A percentile compares a stretch with the other conserved stretches of the same genome.
Conservation (phyloP, 2,888 invertebrate species). For the Noctua pronuba region DNA sequence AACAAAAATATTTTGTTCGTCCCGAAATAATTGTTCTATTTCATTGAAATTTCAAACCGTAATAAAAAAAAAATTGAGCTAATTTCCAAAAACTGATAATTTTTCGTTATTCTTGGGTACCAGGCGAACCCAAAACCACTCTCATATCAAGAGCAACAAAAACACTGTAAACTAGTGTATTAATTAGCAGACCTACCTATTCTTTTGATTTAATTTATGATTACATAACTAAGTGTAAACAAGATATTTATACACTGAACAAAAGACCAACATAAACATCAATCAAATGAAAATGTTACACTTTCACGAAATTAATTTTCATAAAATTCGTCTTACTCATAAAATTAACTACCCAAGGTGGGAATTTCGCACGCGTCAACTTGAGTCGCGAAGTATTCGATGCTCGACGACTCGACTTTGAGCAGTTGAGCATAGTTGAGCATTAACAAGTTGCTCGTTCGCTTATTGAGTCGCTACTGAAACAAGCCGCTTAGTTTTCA, state of each 20-base stretch:
- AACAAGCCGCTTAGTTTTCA: slow-evolving; percentile 56
- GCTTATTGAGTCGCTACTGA: slow-evolving; percentile 51
- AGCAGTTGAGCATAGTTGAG: slow-evolving; percentile 55
- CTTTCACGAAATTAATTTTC: slow-evolving; percentile 37
- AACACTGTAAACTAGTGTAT: no score
- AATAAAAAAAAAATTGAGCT: no score
- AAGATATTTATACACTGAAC: slow-evolving; percentile 8
- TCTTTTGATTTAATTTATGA: background rate
- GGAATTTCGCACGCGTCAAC: slow-evolving; percentile 24
- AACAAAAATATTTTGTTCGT: no score
- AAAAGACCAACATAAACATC: slow-evolving; percentile 39
- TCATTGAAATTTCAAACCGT: no score
- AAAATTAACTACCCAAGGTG: slow-evolving; percentile 39
- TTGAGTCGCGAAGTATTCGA: slow-evolving; percentile 44
- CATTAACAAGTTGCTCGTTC: slow-evolving; percentile 51
- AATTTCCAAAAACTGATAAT: no score
- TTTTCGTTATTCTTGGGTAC: no score
- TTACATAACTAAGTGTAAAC: background rate
- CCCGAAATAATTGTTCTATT: no score
- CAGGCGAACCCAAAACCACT: no score
- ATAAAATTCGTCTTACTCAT: slow-evolving; percentile 30
- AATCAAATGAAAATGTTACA: slow-evolving; percentile 37
- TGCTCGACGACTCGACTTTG: slow-evolving; percentile 45
- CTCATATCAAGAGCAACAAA: no score
- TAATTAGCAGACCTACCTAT: background rate